Evolutionary conservation across 2,797 vertebrate genomes (phyloP).

Genomic region (Semotilus atromaculatus): DNA sequence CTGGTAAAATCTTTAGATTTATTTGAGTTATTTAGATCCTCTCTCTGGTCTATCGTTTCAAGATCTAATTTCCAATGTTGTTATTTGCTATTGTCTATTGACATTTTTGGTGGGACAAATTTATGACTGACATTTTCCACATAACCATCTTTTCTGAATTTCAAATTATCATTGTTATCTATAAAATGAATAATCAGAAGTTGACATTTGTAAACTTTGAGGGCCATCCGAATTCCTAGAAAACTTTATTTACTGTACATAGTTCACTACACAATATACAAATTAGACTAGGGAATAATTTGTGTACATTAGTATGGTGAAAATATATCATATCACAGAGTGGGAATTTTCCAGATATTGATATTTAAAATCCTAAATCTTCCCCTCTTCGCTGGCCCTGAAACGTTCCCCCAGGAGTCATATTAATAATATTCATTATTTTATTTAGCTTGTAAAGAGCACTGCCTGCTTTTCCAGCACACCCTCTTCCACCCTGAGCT

Average conservation of each 20-base stretch:
- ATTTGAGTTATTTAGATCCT: neutral
- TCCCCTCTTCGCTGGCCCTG: neutral
- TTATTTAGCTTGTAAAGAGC: neutral
- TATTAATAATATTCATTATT: slow-evolving; percentile 19
- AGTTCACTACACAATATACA: neutral
- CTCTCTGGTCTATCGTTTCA: neutral
- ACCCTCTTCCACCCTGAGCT: neutral
- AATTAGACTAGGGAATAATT: neutral
- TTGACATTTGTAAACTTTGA: neutral
- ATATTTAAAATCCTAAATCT: neutral
- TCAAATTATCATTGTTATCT: neutral
- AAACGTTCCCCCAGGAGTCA: slow-evolving; percentile 1
- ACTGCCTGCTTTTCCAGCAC: neutral
- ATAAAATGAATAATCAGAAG: neutral
- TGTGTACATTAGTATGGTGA: too few relatives aligned
- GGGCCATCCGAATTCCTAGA: neutral
- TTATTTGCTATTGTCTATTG: neutral
- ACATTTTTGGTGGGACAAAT: neutral
- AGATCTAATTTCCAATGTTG: neutral
- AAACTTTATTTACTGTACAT: neutral
- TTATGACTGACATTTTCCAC: neutral
- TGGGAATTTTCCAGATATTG: neutral
- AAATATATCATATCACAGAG: neutral
- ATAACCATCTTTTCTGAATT: neutral
- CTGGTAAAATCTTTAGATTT: neutral